Evolutionary conservation across 2,888 invertebrate genomes (phyloP).

Genomic region (Apotomis betuletana): DNA sequence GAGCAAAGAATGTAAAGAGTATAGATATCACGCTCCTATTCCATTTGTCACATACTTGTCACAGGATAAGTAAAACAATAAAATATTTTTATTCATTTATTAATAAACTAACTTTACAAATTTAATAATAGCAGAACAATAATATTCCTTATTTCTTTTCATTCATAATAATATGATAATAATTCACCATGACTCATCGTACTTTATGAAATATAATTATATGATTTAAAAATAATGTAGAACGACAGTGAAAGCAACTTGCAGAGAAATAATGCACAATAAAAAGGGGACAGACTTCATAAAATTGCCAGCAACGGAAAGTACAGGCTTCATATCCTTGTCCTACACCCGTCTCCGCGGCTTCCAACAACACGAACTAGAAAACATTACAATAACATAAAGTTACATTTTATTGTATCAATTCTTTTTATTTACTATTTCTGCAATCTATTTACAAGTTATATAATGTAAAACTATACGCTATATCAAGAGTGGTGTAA

Average conservation of each 20-base stretch:
- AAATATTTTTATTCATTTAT: slow-evolving; percentile 80
- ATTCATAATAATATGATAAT: slow-evolving; percentile 82
- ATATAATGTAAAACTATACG: slow-evolving; percentile 81
- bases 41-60: too few relatives aligned
- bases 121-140: slow-evolving; percentile 84
- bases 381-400: slow-evolving; percentile 79
- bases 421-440: slow-evolving; percentile 76
- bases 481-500: slow-evolving; percentile 78
- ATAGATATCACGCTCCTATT: too few relatives aligned
- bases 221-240: slow-evolving; percentile 83
- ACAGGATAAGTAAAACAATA: slow-evolving; percentile 62
- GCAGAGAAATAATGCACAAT: slow-evolving; percentile 80
- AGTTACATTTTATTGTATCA: slow-evolving; percentile 79
- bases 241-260: slow-evolving; percentile 83
- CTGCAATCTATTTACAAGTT: slow-evolving; percentile 79
- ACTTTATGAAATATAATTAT: slow-evolving; percentile 82
- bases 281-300: slow-evolving; percentile 67
- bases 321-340: slow-evolving; percentile 62
- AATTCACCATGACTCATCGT: slow-evolving; percentile 79
- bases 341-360: slow-evolving; percentile 51
- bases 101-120: slow-evolving; percentile 85
- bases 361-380: slow-evolving; percentile 63
- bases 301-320: slow-evolving; percentile 71
- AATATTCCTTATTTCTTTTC: slow-evolving; percentile 84
- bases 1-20: too few relatives aligned